Conservation (phyloP, 2,113 vertebrate genomes). For the Meleagris gallopavo region DNA sequence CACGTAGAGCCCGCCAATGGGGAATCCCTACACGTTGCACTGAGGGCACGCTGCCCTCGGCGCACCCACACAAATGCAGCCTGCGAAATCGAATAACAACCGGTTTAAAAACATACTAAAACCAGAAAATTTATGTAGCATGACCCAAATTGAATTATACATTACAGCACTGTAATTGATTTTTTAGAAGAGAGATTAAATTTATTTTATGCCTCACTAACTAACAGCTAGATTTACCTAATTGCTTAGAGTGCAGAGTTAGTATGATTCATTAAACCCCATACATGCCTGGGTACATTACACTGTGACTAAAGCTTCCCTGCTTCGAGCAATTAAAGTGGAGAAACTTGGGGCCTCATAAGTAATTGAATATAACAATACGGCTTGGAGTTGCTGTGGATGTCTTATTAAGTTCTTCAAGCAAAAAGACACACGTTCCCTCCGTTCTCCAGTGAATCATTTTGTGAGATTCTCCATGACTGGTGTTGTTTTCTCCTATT, state of each 20-base stretch:
- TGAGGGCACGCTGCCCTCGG: neutral
- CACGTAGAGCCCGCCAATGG: neutral
- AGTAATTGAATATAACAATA: conserved; percentile 74
- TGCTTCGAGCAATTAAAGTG: conserved; percentile 79
- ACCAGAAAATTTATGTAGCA: conserved; percentile 83
- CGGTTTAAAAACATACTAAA: conserved; percentile 77
- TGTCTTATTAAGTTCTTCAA: conserved; percentile 69
- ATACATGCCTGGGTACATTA: conserved; percentile 80
- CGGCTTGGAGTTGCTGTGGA: conserved; percentile 69
- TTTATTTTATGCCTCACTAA: conserved; percentile 87
- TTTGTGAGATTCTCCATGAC: neutral
- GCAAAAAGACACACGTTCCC: neutral
- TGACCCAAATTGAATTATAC: conserved; percentile 87
- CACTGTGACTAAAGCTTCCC: conserved; percentile 80
- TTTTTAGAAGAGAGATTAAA: conserved; percentile 87
- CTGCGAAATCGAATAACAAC: conserved; percentile 68
- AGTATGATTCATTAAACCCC: conserved; percentile 84
- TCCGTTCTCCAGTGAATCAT: neutral
- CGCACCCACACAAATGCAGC: neutral
- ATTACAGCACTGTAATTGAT: conserved; percentile 87
- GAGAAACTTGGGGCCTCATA: conserved; percentile 70
- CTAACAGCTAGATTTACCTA: conserved; percentile 87
- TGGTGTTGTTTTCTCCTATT: conserved; percentile 8
- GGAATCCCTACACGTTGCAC: neutral
- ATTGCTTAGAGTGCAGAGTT: conserved; percentile 84